Percentiles rank a stretch among this genome's conserved stretches.
Evolutionary conservation across 2,888 invertebrate species (phyloP).

Genomic region (Marronus borbonicus): DNA sequence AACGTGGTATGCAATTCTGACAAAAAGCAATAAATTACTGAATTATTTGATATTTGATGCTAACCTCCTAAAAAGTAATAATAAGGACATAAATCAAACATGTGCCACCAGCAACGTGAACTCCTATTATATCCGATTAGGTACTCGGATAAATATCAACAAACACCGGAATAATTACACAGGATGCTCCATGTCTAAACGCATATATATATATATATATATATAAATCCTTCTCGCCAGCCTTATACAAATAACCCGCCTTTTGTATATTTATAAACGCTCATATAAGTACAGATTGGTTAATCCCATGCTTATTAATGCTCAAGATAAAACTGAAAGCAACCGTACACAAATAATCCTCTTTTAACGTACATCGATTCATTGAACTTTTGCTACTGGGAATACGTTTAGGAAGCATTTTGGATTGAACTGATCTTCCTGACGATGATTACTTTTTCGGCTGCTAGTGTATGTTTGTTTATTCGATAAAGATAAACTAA

Average conservation of each 20-base stretch:
- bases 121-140: conserved; percentile 5
- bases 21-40: no score
- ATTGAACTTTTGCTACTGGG: not conserved
- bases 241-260: not conserved
- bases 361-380: not conserved
- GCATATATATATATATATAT: not conserved
- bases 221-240: not conserved
- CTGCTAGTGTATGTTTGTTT: not conserved
- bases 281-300: not conserved
- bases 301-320: conserved; percentile 3
- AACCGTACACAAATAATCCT: not conserved
- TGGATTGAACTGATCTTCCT: not conserved
- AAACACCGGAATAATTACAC: conserved; percentile 7
- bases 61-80: no score
- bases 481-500: not conserved
- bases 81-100: no score
- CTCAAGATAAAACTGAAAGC: not conserved
- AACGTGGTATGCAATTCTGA: no score
- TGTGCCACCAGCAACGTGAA: no score
- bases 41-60: no score
- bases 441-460: not conserved
- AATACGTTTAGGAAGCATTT: not conserved
- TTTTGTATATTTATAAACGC: conserved; percentile 5
- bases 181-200: conserved; percentile 6
- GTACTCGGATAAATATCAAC: not conserved